A percentile compares a stretch with the other conserved stretches of the same genome.
phyloP scores from a whole-genome alignment of 2,113 vertebrate genomes.

The Chauna torquata region DNA sequence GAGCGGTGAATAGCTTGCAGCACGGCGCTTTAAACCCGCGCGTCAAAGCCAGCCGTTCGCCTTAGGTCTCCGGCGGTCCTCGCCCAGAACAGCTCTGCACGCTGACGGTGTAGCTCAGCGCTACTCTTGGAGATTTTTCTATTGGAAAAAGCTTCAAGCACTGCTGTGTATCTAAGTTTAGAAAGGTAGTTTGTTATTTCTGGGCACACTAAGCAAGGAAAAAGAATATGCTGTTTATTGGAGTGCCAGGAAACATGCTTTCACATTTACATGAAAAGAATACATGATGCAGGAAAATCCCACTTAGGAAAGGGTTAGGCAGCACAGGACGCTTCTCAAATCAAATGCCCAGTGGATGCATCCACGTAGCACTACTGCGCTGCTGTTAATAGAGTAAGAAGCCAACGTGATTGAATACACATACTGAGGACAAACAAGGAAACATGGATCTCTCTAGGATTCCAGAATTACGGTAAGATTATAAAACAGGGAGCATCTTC shows the following conservation, averaged over 20 bases:
- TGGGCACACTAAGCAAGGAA: accelerated
- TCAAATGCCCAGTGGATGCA: accelerated
- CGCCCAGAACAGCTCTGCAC: too few relatives aligned
- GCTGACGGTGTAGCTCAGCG: too few relatives aligned
- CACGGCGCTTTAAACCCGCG: accelerated
- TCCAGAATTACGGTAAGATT: too few relatives aligned
- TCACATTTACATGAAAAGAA: accelerated
- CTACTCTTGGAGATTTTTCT: too few relatives aligned
- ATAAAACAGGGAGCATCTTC: accelerated
- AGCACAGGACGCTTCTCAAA: neutral
- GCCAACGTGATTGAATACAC: too few relatives aligned
- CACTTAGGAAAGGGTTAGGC: too few relatives aligned
- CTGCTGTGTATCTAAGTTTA: neutral
- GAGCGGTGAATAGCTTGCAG: neutral
- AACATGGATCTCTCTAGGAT: neutral
- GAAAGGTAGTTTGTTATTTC: neutral
- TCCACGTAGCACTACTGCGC: neutral
- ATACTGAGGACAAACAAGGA: neutral
- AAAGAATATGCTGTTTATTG: neutral
- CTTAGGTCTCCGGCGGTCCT: neutral
- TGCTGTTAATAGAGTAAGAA: too few relatives aligned
- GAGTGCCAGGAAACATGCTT: neutral
- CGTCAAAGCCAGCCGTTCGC: too few relatives aligned
- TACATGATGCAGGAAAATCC: neutral
- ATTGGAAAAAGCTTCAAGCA: neutral